Base-by-base conservation (phyloP, 2,113 vertebrate species). In the Natator depressus region DNA sequence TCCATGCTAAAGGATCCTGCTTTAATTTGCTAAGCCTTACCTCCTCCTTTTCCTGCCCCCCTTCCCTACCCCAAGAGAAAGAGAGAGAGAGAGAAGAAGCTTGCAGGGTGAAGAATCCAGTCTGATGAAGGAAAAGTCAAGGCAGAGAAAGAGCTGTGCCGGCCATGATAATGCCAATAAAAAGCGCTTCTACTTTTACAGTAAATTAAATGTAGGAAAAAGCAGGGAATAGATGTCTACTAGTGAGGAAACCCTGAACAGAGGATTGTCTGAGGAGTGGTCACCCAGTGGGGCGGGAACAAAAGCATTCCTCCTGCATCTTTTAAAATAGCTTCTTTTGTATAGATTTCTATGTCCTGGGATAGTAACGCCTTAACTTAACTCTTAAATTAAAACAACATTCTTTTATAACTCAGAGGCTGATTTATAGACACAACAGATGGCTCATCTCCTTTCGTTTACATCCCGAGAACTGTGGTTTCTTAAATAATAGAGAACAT, bases 401-500 rank as follows among this genome's bases (percentile, higher is more conserved):
- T 91, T 76, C 38, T 91, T 84, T 92, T 92, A 75, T 94, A 93
- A 96, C 87, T 87, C 87, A 72, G 89, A 89, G 75, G 80, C 78
- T 97, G 94, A 94, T 97, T 96, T 98, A 97, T 94, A 93, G 89
- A 85, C 35, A 8, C 46, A 94, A 94, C 91, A 97, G 96, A 97
- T 97, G 94, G 96, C 95, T 97, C 85, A 38, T 89, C 87, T 94
- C 85, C 88, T 94, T 97, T 96, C 75, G 3, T 92, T 88, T 88
- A 22, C 83, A 85, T 84, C 69, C 84, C n/a, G 80, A 95, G 82
- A 82, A n/a, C 89, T 76, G 1, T 4, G 11, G 2, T 91, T 97
- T 96, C 95, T 94, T 96, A 91, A 98, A 96, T 96, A 96, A 95
- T 16, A 92, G 89, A 80, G 57, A 84, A 8, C 49, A 65, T 90